phyloP scores from a whole-genome alignment of 2,797 vertebrate genomes.

The Tarsius wallacei region DNA sequence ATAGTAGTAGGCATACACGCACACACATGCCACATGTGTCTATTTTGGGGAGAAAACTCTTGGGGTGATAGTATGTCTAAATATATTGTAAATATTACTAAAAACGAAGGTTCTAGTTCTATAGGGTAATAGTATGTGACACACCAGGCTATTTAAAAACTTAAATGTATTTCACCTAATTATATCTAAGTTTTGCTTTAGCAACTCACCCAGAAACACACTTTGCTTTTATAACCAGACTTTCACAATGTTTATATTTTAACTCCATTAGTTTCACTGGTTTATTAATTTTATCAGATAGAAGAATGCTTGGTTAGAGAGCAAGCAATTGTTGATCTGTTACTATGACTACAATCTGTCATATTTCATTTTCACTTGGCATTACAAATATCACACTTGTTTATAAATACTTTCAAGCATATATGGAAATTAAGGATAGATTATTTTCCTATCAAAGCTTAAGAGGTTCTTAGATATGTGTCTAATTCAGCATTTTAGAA shows the following conservation, averaged over 20 bases:
- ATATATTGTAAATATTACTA: conserved; percentile 36
- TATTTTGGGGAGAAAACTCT: conserved; percentile 14
- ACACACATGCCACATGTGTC: neutral
- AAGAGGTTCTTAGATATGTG: neutral
- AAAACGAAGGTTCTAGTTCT: conserved; percentile 12
- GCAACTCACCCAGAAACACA: neutral
- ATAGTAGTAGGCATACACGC: neutral
- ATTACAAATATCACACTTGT: conserved; percentile 18
- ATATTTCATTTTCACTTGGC: conserved; percentile 41
- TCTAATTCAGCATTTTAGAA: conserved; percentile 58
- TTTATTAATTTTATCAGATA: conserved; percentile 72
- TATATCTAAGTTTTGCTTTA: conserved; percentile 12
- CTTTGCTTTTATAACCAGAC: conserved; percentile 15
- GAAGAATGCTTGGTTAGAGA: neutral
- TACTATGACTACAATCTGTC: neutral
- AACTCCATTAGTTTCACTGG: conserved; percentile 34
- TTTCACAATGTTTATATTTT: conserved; percentile 57
- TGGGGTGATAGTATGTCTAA: neutral
- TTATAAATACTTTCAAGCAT: conserved; percentile 58
- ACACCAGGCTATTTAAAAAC: neutral
- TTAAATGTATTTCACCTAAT: conserved; percentile 32
- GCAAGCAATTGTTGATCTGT: conserved; percentile 7
- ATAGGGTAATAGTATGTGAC: neutral
- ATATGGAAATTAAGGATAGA: conserved; percentile 29
- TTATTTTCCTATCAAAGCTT: neutral